A percentile compares a stretch with the other conserved stretches of the same genome.
Evolutionary conservation across 2,797 vertebrate species (phyloP).

Genomic region (Huso huso): DNA sequence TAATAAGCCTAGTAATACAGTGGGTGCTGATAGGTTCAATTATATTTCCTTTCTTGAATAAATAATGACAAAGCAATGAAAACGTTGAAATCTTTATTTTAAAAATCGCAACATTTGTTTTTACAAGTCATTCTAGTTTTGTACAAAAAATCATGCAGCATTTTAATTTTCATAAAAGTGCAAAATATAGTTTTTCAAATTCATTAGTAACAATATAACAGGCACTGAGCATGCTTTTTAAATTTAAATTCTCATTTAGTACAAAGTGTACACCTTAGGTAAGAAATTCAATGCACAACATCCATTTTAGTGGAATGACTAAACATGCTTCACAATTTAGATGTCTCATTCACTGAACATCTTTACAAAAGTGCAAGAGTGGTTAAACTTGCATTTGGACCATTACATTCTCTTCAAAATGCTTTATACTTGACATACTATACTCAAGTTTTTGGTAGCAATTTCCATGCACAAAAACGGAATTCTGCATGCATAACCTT

Average conservation of each 20-base stretch:
- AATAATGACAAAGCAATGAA: conserved; percentile 4
- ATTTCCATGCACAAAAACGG: conserved; percentile 14
- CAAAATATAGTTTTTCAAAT: conserved; percentile 46
- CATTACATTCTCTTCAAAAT: conserved; percentile 14
- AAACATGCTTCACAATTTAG: conserved; percentile 39
- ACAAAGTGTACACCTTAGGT: conserved; percentile 1
- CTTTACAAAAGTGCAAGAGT: conserved; percentile 8
- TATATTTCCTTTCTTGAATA: neutral
- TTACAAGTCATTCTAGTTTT: conserved; percentile 39
- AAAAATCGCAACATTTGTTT: conserved; percentile 47
- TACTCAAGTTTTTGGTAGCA: neutral
- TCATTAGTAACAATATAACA: conserved; percentile 41
- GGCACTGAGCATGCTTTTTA: conserved; percentile 45
- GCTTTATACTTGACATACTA: conserved; percentile 9
- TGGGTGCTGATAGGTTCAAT: no score
- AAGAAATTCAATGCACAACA: conserved; percentile 39
- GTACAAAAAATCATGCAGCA: conserved; percentile 67
- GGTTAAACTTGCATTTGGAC: neutral
- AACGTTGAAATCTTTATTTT: conserved; percentile 25
- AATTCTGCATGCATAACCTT: conserved; percentile 16
- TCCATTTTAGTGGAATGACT: conserved; percentile 34
- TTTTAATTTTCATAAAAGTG: conserved; percentile 52
- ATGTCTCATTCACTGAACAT: conserved; percentile 21
- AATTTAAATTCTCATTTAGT: neutral
- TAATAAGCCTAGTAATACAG: no score